Base-by-base conservation (phyloP, 2,888 invertebrate genomes). In the Crepidodera aurea region DNA sequence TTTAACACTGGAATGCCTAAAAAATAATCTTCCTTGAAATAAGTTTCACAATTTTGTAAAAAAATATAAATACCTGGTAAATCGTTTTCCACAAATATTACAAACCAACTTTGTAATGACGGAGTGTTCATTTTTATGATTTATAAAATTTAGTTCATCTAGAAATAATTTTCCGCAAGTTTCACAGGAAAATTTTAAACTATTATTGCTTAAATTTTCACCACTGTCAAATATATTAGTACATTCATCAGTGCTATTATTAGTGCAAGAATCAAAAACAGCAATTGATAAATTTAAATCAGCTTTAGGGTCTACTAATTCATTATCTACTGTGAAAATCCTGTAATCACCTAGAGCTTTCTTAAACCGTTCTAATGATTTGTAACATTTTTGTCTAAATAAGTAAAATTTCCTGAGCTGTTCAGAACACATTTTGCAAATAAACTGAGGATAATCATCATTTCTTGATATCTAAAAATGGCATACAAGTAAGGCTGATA, bases 351-450 rank as follows among this genome's bases (percentile, higher is more conserved):
- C 59, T 50, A 63, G 59, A 32, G 69, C 19, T 42, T 68, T 48
- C 59, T 67, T 59, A n/a, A 76, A 64, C 37, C 68, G 70, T 42
- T 66, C 63, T 34, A 74, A 65, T 5, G 70, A 67, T 16, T 70
- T 64, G 50, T 68, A 66, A 51, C 75, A 77, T 32, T 73, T 68
- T 64, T 76, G 66, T 54, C 69, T 62, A 54, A 75, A 77, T 18
- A 70, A 64, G 63, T 74, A 74, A 10, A 69, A 69, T 32, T 70
- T 60, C 19, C 58, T 65, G 15, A 77, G 63, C 65, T 73, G 71
- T 40, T 69, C 65, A 13, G 71, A 61, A 56, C 77, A 77, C 19
- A 62, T 56, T 39, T 65, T 60, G 56, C 77, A 77, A 42, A 77
- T 77, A 56, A 64, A 59, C 40, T 71, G 67, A 3, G 76, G 71